phyloP scores from a whole-genome alignment of 2,888 invertebrate species.

The Caenorhabditis parvicauda region DNA sequence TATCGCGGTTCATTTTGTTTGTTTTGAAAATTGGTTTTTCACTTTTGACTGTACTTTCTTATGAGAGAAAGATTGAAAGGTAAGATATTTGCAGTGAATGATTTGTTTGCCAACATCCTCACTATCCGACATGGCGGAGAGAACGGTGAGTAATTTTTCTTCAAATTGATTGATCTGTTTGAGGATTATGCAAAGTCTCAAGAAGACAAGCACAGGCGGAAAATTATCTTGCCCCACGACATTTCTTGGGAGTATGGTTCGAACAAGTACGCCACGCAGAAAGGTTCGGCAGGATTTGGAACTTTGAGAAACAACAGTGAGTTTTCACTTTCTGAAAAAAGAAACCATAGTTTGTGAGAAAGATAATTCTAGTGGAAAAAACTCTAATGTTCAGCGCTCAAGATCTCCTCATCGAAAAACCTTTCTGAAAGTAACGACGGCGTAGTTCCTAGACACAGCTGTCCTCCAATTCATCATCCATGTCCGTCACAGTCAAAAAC shows the following conservation, averaged over 20 bases:
- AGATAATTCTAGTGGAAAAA: not conserved
- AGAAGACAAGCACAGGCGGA: constrained; percentile 39
- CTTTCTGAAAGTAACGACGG: constrained; percentile 39
- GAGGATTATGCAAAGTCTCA: constrained; percentile 44
- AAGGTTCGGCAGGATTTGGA: constrained; percentile 47
- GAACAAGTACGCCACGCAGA: constrained; percentile 56
- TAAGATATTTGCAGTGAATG: too few relatives aligned
- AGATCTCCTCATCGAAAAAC: constrained; percentile 34
- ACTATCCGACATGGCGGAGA: too few relatives aligned
- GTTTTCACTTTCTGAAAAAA: constrained; percentile 1
- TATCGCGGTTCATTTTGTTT: too few relatives aligned
- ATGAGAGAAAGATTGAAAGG: too few relatives aligned
- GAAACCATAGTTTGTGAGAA: not conserved
- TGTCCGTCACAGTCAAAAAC: constrained; percentile 44
- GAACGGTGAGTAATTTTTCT: too few relatives aligned
- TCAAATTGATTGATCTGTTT: too few relatives aligned
- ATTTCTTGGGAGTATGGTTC: constrained; percentile 59
- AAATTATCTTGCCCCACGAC: constrained; percentile 41
- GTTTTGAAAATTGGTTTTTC: too few relatives aligned
- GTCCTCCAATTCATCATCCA: constrained; percentile 37
- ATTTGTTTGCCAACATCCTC: too few relatives aligned
- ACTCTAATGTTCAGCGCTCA: constrained; percentile 28
- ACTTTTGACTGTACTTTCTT: too few relatives aligned
- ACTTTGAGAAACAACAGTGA: constrained; percentile 42
- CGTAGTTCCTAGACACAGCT: constrained; percentile 38